A percentile compares a stretch with the other conserved stretches of the same genome.
Conservation (phyloP, 1,140 invertebrate genomes). For the Zaprionus gabonicus region DNA sequence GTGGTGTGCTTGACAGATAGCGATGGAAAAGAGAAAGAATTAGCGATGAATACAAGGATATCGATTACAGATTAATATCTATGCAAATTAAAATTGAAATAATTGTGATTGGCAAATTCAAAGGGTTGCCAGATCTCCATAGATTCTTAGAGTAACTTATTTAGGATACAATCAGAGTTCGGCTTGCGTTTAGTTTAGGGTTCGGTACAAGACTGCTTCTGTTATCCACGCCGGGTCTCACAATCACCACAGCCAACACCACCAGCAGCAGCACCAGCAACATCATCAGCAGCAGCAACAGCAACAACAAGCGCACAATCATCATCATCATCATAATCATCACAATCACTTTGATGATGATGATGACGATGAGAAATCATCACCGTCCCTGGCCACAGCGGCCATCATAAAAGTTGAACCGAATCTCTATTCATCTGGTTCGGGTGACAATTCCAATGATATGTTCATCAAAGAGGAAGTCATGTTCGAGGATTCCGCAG, state of each 20-base stretch:
- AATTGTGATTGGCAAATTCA: too few relatives aligned
- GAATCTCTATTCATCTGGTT: conserved; percentile 81
- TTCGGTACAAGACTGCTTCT: too few relatives aligned
- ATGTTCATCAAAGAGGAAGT: conserved; percentile 83
- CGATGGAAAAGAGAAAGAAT: too few relatives aligned
- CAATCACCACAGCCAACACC: conserved; percentile 33
- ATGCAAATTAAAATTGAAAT: too few relatives aligned
- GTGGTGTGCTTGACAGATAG: too few relatives aligned
- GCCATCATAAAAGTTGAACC: conserved; percentile 82
- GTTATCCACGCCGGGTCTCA: background rate
- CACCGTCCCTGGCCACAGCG: conserved; percentile 82
- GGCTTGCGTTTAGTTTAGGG: too few relatives aligned
- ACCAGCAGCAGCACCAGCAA: conserved; percentile 17
- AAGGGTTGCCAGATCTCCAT: too few relatives aligned
- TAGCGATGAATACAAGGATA: too few relatives aligned
- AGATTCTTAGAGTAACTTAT: too few relatives aligned
- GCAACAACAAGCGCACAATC: conserved; percentile 28
- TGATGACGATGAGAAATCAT: conserved; percentile 83
- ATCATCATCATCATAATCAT: conserved; percentile 59
- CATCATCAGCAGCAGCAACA: conserved; percentile 3
- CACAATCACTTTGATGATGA: conserved; percentile 82
- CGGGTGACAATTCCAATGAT: conserved; percentile 81
- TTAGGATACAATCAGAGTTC: too few relatives aligned
- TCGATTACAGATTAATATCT: too few relatives aligned
- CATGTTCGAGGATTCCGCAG: conserved; percentile 77